Base-by-base conservation (phyloP, 2,113 vertebrate genomes). In the Cololabis saira region DNA sequence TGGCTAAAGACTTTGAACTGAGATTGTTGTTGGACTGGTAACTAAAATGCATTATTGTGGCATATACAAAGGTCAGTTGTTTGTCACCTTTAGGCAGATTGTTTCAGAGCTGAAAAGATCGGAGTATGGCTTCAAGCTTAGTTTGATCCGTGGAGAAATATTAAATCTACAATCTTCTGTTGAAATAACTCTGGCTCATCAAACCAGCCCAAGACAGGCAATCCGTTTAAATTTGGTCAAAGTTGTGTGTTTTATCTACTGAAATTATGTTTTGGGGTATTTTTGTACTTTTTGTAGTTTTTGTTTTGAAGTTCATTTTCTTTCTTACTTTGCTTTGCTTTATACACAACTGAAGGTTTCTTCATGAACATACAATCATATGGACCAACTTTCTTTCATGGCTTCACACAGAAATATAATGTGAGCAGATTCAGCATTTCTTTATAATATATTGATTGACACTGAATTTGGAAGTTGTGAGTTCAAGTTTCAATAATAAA, bases 11-110 rank as follows among this genome's bases (percentile, higher is more conserved):
- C 61, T 62, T 65, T 78, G 63, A 66, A 53, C 48, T 56, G 12
- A 78, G 66, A 74, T n/a, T 18, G 78, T 72, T 42, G 61, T 42
- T 76, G 70, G 74, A 45, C 53, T n/a, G 22, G 67, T 77, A 54
- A 66, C 49, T 33, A 44, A 42, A 68, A 54, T 64, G 22, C 19
- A n/a, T 59, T 18, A 43, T 16, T 70, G 41, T 44, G 22, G 10
- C 43, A 24, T 53, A 65, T 30, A 11, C 57, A 77, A 50, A 50
- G 24, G 22, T 4, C 18, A 24, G 73, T 71, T 61, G 63, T 77
- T 48, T 60, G 30, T 67, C 37, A 47, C 33, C 14, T 68, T 67
- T 8, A 60, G 40, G 5, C 16, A 41, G 19, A 57, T 65, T 71
- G 56, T 79, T 74, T 0, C 27, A 27, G 18, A 52, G 40, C 21